Percentiles rank a stretch among this genome's conserved stretches.
Conservation (phyloP, 2,888 invertebrate genomes). For the Catocala sponsa region DNA sequence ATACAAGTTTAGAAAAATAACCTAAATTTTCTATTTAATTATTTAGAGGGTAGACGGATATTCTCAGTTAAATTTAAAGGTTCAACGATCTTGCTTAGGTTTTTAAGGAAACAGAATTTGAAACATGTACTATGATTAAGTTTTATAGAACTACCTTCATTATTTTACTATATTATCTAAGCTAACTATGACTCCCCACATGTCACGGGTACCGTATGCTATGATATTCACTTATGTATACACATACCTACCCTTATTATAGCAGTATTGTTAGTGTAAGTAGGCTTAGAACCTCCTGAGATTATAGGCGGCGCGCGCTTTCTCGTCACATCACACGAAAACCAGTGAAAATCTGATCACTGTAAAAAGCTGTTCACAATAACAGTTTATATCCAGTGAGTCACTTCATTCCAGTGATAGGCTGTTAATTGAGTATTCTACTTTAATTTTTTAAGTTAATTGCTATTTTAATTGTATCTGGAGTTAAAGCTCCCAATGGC, state of each 20-base stretch:
- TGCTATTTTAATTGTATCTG: neutral
- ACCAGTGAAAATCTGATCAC: slow-evolving; percentile 1
- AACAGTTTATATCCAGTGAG: slow-evolving; percentile 4
- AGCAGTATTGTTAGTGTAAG: slow-evolving; percentile 85
- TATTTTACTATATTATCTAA: slow-evolving; percentile 6
- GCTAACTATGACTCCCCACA: slow-evolving; percentile 56
- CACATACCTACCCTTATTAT: slow-evolving; percentile 76
- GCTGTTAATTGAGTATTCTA: slow-evolving; percentile 19
- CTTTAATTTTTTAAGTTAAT: slow-evolving; percentile 7
- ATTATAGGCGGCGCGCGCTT: slow-evolving; percentile 62
- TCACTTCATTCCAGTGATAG: slow-evolving; percentile 22
- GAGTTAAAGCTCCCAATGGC: neutral
- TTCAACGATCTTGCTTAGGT: no score
- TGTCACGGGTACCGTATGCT: slow-evolving; percentile 76
- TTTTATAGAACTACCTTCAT: slow-evolving; percentile 11
- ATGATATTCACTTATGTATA: slow-evolving; percentile 77
- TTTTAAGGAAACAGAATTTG: neutral
- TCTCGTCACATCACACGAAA: slow-evolving; percentile 30
- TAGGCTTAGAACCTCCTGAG: slow-evolving; percentile 83
- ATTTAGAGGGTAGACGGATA: neutral
- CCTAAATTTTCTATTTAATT: neutral
- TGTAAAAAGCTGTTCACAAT: neutral
- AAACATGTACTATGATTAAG: neutral
- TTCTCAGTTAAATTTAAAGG: neutral
- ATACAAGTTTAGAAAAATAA: no score